Evolutionary conservation across 2,888 invertebrate species (phyloP), one percentile per base, ranked within the genome.

Genomic region (Limnephilus rhombicus): DNA sequence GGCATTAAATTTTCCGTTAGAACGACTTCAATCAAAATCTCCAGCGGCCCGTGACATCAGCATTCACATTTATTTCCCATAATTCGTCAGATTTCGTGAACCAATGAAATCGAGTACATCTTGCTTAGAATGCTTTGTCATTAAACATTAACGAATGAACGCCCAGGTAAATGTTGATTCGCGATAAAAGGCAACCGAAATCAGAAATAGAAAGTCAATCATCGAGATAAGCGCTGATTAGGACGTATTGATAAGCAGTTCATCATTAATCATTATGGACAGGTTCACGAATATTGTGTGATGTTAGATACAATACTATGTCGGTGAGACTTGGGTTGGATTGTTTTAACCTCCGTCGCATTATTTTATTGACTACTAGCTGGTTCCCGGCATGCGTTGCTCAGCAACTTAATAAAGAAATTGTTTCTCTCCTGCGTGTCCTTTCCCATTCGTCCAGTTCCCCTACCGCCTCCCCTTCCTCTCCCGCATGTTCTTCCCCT

Each of bases 21-120:
- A 88, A 9, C 31, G 18, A 88, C 24, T 88, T 88, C 87, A 88
- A 88, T 88, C 87, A 88, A 88, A 68, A 34, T 11, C 80, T 68
- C n/a, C 87, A 68, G 15, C 29, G 24, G 87, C 31, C 80, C 87
- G 80, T 88, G 68, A 88, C 80, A 88, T 88, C 87, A 24, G 34
- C 34, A 68, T 88, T 68, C 87, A 31, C 68, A 53, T 53, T 88
- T 82, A 82, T 29, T 49, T 49, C 49, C 49, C 49, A 13, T 49
- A 45, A 45, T 49, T 49, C 49, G 49, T 49, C 49, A 49, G 13
- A 49, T 49, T 49, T 49, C 49, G 49, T 18, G 13, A 68, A 18
- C 7, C 18, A 15, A 18, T 18, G 53, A 68, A 68, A 68, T 24
- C 18, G 4, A 24, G 18, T 68, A 15, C 24, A 68, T 24, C 24